A percentile compares a stretch with the other conserved stretches of the same genome.
phyloP scores from a whole-genome alignment of 1,140 invertebrate genomes.

The Aphidius ervi region DNA sequence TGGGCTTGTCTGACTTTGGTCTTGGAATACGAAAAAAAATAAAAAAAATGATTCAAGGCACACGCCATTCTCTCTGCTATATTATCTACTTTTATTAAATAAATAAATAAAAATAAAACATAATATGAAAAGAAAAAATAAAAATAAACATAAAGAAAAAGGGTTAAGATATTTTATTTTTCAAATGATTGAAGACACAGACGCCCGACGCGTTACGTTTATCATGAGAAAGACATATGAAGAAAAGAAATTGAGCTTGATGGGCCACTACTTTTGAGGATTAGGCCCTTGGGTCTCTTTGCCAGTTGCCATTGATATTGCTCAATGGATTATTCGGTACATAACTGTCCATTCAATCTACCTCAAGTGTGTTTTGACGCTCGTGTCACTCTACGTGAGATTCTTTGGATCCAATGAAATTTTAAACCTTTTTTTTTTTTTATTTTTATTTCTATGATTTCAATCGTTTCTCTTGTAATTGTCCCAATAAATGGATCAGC shows the following conservation, averaged over 20 bases:
- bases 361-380: conserved; percentile 41
- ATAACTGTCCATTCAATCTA: conserved; percentile 14
- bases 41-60: conserved; percentile 5
- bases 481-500: background rate
- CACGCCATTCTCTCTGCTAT: background rate
- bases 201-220: conserved; percentile 2
- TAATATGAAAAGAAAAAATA: background rate
- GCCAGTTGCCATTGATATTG: conserved; percentile 37
- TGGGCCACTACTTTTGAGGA: conserved; percentile 32
- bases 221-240: background rate
- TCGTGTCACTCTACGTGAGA: conserved; percentile 21
- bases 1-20: conserved; percentile 10
- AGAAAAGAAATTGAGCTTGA: conserved; percentile 23
- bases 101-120: no score
- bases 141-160: background rate
- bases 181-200: background rate
- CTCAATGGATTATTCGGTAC: conserved; percentile 34
- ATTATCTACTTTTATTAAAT: background rate
- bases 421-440: conserved; percentile 14
- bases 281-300: conserved; percentile 30
- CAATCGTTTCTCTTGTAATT: conserved; percentile 1
- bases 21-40: conserved; percentile 1
- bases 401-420: conserved; percentile 1
- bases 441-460: background rate
- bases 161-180: conserved; percentile 1